Conservation (phyloP, 2,888 invertebrate species). For the Patella ulyssiponensis region DNA sequence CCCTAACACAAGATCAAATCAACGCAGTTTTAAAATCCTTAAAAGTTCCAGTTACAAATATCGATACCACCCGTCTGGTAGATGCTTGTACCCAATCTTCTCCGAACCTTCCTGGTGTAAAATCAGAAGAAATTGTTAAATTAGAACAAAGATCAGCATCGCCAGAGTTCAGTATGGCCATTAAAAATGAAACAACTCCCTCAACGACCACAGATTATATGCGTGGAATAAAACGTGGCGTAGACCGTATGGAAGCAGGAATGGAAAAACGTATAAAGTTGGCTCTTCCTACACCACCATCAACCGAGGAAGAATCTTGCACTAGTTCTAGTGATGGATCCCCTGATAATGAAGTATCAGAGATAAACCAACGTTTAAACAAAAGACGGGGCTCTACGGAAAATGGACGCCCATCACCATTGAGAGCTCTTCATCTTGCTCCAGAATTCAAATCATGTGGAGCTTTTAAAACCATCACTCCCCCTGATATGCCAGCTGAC, state of each 20-base stretch:
- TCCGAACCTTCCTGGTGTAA: conserved; percentile 22
- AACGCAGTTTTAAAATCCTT: conserved; percentile 58
- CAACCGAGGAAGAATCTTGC: conserved; percentile 40
- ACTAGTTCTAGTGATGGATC: conserved; percentile 28
- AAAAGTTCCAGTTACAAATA: conserved; percentile 53
- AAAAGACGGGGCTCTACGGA: conserved; percentile 28
- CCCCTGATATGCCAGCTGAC: conserved; percentile 20
- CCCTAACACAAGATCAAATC: conserved; percentile 59
- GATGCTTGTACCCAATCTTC: conserved; percentile 47
- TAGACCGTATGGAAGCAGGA: conserved; percentile 25
- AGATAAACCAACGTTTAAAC: conserved; percentile 29
- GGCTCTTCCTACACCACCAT: conserved; percentile 52
- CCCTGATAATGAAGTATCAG: conserved; percentile 25
- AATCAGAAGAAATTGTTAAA: conserved; percentile 7
- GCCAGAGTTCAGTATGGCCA: conserved; percentile 34
- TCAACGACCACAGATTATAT: conserved; percentile 28
- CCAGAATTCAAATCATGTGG: conserved; percentile 45
- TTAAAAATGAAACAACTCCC: conserved; percentile 35
- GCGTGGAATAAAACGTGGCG: conserved; percentile 35
- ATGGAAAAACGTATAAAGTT: conserved; percentile 51
- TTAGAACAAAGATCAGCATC: conserved; percentile 27
- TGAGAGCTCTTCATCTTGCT: conserved; percentile 52
- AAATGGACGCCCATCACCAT: conserved; percentile 46
- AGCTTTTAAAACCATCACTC: conserved; percentile 15
- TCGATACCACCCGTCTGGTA: conserved; percentile 32